These are phyloP conservation scores for Octopus sinensis DNA, from an alignment of 1,140 invertebrate genomes.

Conservation along the genomic window DNA sequence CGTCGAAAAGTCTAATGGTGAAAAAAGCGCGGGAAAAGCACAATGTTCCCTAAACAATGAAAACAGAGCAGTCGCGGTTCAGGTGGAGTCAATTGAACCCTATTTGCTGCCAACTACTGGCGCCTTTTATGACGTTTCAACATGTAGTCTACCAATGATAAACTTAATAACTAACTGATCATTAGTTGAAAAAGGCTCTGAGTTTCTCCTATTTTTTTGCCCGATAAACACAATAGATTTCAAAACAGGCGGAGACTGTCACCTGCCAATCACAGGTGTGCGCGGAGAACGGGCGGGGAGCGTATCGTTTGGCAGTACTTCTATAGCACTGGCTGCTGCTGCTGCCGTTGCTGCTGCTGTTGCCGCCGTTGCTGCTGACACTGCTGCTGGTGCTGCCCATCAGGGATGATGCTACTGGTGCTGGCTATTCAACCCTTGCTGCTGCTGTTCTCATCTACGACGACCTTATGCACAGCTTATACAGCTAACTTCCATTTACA, in stretches of 20 bases:
- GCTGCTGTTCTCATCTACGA: too few relatives aligned
- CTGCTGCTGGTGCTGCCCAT: too few relatives aligned
- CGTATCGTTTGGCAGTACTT: neutral
- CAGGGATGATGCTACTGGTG: too few relatives aligned
- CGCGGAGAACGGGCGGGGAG: constrained; percentile 6
- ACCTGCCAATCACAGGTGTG: constrained; percentile 11
- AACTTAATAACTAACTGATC: constrained; percentile 11
- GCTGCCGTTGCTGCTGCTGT: neutral
- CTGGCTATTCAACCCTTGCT: too few relatives aligned
- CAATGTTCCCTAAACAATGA: neutral
- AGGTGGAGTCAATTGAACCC: constrained; percentile 2
- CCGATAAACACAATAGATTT: constrained; percentile 1
- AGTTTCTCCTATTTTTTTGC: neutral
- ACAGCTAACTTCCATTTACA: too few relatives aligned
- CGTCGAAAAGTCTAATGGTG: constrained; percentile 10
- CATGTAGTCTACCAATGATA: constrained; percentile 9
- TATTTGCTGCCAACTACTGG: constrained; percentile 3
- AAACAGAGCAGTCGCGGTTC: neutral
- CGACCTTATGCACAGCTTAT: too few relatives aligned
- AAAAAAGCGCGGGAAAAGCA: neutral
- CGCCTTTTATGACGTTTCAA: constrained; percentile 6
- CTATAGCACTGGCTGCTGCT: constrained; percentile 1
- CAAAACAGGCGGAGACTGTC: constrained; percentile 7
- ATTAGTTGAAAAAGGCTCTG: constrained; percentile 1
- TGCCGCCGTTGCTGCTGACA: too few relatives aligned